Evolutionary conservation across 1,140 invertebrate species (phyloP).

Genomic region (Riptortus pedestris): DNA sequence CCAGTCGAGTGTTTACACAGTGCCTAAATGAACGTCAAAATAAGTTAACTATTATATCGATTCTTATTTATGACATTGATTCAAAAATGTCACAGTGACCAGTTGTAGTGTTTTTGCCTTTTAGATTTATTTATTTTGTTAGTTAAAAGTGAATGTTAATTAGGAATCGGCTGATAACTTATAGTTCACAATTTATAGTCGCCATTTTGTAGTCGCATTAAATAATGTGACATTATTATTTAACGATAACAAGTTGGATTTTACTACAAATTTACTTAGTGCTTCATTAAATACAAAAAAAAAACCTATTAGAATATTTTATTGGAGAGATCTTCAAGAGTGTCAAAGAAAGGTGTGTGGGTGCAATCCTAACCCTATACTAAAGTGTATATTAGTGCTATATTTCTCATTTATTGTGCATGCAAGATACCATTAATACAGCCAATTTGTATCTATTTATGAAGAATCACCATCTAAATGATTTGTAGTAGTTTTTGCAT

Average conservation of each 20-base stretch:
- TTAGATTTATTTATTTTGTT: neutral
- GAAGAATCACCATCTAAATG: no score
- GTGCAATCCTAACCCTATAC: conserved; percentile 12
- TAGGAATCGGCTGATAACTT: conserved; percentile 4
- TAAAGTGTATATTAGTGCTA: neutral
- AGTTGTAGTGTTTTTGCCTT: neutral
- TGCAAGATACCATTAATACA: no score
- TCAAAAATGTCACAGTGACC: neutral
- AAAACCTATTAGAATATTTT: neutral
- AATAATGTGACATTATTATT: conserved; percentile 17
- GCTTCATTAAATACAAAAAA: no score
- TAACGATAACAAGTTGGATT: neutral
- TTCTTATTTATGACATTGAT: conserved; percentile 16
- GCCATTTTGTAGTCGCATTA: conserved; percentile 23
- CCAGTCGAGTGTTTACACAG: conserved; percentile 25
- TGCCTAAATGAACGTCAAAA: conserved; percentile 23
- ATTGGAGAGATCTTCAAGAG: neutral
- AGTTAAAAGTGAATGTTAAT: conserved; percentile 1
- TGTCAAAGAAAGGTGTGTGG: conserved; percentile 5
- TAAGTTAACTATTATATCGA: conserved; percentile 21
- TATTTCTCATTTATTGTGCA: no score
- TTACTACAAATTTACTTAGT: no score
- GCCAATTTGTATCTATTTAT: no score
- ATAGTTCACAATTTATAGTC: conserved; percentile 18
- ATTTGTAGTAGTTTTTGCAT: no score